These are phyloP conservation scores for Melanerpes formicivorus DNA, from an alignment of 2,113 vertebrate species.

Conservation along the genomic window DNA sequence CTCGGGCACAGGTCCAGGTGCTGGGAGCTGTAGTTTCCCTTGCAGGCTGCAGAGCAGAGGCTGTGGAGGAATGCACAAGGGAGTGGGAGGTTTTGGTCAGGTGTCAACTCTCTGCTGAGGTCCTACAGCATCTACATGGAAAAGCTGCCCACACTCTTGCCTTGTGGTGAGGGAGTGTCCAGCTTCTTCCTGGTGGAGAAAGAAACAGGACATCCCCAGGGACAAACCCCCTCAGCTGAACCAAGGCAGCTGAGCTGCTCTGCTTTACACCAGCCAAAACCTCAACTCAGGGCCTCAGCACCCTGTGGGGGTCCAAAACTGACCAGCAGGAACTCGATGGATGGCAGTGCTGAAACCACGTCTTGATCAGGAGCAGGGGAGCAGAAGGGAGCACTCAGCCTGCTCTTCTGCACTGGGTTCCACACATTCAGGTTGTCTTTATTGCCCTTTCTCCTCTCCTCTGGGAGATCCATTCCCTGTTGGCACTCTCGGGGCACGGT, in stretches of 20 bases:
- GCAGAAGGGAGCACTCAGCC: background rate
- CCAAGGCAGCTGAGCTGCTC: background rate
- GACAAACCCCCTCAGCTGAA: background rate
- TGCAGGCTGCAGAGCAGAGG: background rate
- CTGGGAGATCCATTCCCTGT: background rate
- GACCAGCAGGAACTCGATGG: accelerated
- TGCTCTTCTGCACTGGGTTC: background rate
- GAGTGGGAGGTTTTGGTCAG: background rate
- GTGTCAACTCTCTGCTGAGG: background rate
- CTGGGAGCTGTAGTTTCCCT: background rate
- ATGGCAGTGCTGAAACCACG: background rate
- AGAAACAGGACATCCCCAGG: background rate
- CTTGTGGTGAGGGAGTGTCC: accelerated
- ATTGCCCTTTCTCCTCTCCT: background rate
- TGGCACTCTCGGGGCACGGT: background rate
- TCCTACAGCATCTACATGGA: background rate
- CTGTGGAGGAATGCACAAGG: accelerated
- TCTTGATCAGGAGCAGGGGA: background rate
- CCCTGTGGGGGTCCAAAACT: background rate
- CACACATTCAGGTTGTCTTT: background rate
- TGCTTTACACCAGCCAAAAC: background rate
- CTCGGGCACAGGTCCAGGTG: background rate
- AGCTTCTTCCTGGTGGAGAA: accelerated
- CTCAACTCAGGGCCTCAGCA: accelerated
- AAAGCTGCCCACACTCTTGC: background rate